A percentile compares a stretch with the other conserved stretches of the same genome.
These are phyloP conservation scores for Nebria salina DNA, from an alignment of 2,888 invertebrate species.

Conservation along the genomic window DNA sequence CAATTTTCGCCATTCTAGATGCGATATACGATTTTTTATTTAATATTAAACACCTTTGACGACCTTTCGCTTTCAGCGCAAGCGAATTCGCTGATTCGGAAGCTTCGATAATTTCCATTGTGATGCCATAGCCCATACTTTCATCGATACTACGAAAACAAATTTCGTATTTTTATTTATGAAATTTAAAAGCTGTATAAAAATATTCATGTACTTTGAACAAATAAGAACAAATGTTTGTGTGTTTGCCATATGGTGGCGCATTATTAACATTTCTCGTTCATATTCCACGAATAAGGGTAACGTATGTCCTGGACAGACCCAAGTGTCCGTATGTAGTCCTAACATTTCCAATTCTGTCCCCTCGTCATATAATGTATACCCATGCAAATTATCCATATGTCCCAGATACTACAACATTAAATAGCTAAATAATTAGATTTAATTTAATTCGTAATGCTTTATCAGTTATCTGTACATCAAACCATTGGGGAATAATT, in stretches of 20 bases:
- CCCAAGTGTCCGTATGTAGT: slow-evolving; percentile 64
- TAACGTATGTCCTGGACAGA: slow-evolving; percentile 83
- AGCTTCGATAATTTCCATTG: slow-evolving; percentile 75
- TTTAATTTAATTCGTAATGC: slow-evolving; percentile 15
- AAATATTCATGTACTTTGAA: slow-evolving; percentile 55
- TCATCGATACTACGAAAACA: slow-evolving; percentile 14
- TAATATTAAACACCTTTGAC: slow-evolving; percentile 77
- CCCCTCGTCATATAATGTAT: slow-evolving; percentile 60
- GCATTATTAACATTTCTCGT: slow-evolving; percentile 68
- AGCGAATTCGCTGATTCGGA: slow-evolving; percentile 68
- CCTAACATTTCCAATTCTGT: slow-evolving; percentile 57
- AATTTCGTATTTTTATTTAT: neutral
- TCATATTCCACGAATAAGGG: slow-evolving; percentile 73
- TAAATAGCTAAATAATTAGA: slow-evolving; percentile 28
- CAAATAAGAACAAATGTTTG: slow-evolving; percentile 74
- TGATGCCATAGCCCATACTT: slow-evolving; percentile 65
- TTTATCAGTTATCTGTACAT: slow-evolving; percentile 11
- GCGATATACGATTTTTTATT: slow-evolving; percentile 57
- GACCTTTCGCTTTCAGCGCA: slow-evolving; percentile 75
- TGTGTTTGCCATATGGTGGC: slow-evolving; percentile 67
- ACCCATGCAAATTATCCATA: slow-evolving; percentile 59
- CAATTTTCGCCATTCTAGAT: slow-evolving; percentile 65
- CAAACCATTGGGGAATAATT: neutral
- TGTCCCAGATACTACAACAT: slow-evolving; percentile 59
- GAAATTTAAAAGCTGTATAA: too few species aligned